Percentiles rank a stretch among this genome's conserved stretches.
Evolutionary conservation across 2,797 vertebrate genomes (phyloP).

Genomic region (Ciconia nigra): DNA sequence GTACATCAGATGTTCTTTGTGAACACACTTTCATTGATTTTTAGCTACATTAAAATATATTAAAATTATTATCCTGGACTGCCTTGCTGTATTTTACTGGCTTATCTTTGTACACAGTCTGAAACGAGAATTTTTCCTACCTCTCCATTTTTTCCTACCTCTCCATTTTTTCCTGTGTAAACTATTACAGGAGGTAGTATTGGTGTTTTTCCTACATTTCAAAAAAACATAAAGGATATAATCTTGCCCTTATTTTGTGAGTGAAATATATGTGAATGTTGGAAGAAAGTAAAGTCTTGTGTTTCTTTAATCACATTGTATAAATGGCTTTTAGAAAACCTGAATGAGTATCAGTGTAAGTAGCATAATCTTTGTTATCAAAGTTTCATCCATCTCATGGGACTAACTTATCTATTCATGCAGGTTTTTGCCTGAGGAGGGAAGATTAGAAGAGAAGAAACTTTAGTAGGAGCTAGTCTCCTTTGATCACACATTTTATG

Average conservation of each 20-base stretch:
- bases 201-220: neutral
- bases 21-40: neutral
- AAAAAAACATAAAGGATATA: neutral
- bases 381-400: neutral
- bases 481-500: conserved; percentile 32
- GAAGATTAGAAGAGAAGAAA: conserved; percentile 33
- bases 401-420: conserved; percentile 16
- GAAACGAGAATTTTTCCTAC: neutral
- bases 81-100: neutral
- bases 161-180: neutral
- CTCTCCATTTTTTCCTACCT: neutral
- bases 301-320: neutral
- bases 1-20: neutral
- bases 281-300: neutral
- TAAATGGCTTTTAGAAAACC: neutral
- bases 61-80: neutral
- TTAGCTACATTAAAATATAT: neutral
- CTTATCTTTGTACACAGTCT: neutral
- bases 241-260: neutral
- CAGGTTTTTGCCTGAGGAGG: conserved; percentile 44
- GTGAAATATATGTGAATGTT: neutral
- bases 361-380: neutral
- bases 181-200: neutral
- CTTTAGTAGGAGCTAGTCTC: neutral
- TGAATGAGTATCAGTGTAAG: neutral